Evolutionary conservation across 1,140 invertebrate species (phyloP), one percentile per base, ranked within the genome.

Genomic region (Forficula auricularia): DNA sequence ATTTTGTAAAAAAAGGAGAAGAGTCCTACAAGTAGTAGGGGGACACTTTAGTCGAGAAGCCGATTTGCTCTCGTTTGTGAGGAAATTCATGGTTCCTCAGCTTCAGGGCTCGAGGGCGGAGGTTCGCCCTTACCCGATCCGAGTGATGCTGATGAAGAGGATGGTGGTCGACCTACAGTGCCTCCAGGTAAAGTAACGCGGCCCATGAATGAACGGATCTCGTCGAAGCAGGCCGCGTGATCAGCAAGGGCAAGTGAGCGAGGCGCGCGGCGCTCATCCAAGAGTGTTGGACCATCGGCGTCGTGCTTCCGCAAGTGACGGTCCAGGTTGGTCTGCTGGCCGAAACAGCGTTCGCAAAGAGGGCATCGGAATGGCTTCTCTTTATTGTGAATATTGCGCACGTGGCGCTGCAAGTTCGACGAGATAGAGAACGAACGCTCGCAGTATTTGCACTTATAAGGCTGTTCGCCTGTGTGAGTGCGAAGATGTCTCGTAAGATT

Each of bases 301-400:
- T 98, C 91, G 61, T 98, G 94, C 55, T 98, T 98, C 71, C 94
- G 91, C 53, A 98, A 63, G 59, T 98, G 95, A 45, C 95, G 71
- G 63, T 98, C 94, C 22, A 98, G 70, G 62, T 98, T 98, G 1
- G 94, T 98, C 63, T 98, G 94, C 62, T 98, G 94, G 0, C 94
- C 94, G 60, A 98, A 98, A 60, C 91, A 94, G 37, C 85, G 70
- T 57, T 88, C 82, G 56, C 82, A 84, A 20, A 84, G 68, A 44
- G 80, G 79, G 60, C 82, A 86, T 54, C 82, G 81, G 62, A 87
- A 90, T 13, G 86, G 85, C 47, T 85, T 82, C 59, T 90, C 86
- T 60, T 95, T 96, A 65, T 99, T 97, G 63, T 99, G 96, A 50
- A 99, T 99, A 61, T 99, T 99, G 22, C 96, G 70, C 14, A 99